Evolutionary conservation across 1,140 invertebrate species (phyloP), one percentile per base, ranked within the genome.

Genomic region (Bombus turneri): DNA sequence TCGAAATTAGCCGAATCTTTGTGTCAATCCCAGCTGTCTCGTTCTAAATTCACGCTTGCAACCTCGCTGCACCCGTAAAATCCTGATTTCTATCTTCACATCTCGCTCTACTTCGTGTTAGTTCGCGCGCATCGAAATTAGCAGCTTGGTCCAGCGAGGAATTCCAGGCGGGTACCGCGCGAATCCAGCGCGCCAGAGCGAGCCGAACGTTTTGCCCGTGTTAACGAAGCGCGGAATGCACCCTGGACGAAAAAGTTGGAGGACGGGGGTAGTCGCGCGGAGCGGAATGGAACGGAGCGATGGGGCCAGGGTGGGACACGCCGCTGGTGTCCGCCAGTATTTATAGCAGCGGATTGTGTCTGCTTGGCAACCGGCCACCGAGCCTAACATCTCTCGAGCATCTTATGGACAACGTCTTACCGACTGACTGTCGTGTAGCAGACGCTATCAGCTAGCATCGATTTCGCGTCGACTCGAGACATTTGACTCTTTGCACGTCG

Each of bases 321-420:
- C 73, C 59, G 59, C 28, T 90, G 89, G 88, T 85, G 85, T 85
- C 76, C 68, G 82, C 77, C 83, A 89, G 93, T 94, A 94, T 94
- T 94, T 94, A 94, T 94, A 94, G 93, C 92, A 13, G 93, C 92
- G 91, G 90, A 93, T 93, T 93, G 92, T 93, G 93, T 93, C 93
- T 94, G 91, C 87, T 91, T 94, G 93, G 93, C 93, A 93, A 84
- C 72, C 71, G 83, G 92, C 93, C 93, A 93, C 87, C 87, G 66
- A 83, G 64, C 76, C 84, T 87, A 85, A 89, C 91, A 88, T 91
- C 89, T 91, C 88, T 79, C 76, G 43, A 82, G 68, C 80, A 59
- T 76, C 83, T 81, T 86, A 90, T 86, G 88, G 80, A 83, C 85
- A 62, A 62, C 28, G 59, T 62, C 59, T 62, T n/a, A n/a, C 22